Base-by-base conservation (phyloP, 2,797 vertebrate genomes). In the Schizopygopsis pylzovi region DNA sequence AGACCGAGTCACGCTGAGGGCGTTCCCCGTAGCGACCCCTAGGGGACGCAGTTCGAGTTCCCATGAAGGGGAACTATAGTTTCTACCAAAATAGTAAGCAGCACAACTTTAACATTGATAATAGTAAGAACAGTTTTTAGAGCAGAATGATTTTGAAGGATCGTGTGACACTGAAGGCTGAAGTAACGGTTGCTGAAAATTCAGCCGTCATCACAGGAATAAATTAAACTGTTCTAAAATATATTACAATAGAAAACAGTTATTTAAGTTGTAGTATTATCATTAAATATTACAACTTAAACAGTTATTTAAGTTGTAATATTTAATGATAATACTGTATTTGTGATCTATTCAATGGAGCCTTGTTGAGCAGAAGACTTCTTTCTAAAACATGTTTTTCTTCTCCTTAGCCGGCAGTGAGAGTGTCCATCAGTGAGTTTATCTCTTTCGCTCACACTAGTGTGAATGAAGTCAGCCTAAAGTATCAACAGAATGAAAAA, bases 401-500 rank as follows among this genome's bases (percentile, higher is more conserved):
- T 88, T 47, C 61, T 82, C 89, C 81, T 91, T 91, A 96, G 95
- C 87, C 91, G 78, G 88, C 91, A 25, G 91, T 95, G 76, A 95
- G 94, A 43, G 87, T 89, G 79, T 96, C 94, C 13, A 94, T 96
- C 84, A 93, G 95, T 52, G 93, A 95, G 87, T 95, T 95, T 85
- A 94, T 96, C 91, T 94, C 95, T 37, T 95, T 91, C 47, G 93
- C 93, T 28, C 95, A 95, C 89, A 95, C 94, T 2, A 92, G 92
- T 81, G 94, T 96, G 86, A 95, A 95, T 41, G 93, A 95, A 90
- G 95, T 96, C 82, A 96, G 91, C 85, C 86, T 95, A 78, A 96
- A 95, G 87, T 97, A 96, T 91, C 96, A 96, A 90, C 95, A 97
- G 92, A 96, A 94, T 71, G 96, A 97, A 89, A 97, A 96, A 87